Evolutionary conservation across 2,113 vertebrate species (phyloP), one percentile per base, ranked within the genome.

Genomic region (Catharus minimus): DNA sequence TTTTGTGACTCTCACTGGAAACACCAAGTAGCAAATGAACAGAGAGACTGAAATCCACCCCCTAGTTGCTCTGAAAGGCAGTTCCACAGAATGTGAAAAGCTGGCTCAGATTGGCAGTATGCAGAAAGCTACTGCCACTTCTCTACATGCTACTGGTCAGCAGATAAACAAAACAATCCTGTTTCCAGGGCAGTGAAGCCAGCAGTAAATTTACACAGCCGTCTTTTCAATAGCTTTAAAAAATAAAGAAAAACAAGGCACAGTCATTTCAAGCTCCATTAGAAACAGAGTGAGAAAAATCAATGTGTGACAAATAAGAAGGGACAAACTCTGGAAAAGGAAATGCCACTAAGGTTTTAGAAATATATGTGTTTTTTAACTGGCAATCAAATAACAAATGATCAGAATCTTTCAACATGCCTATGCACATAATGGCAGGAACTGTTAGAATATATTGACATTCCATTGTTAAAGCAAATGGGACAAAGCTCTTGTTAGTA

Each of bases 281-380:
- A 94, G 90, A 86, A 96, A 77, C 13, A 49, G 52, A 76, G 55
- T 30, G 66, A 91, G 65, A 81, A 93, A 94, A 94, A 92, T 86
- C 82, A 74, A 69, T 73, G 61, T 78, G 64, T 83, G 92, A 90
- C 56, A 91, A 93, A 92, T 67, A 86, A 79, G 41, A 94, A 89
- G 33, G 76, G 57, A 84, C 86, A 84, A 76, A 66, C 62, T 85
- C 41, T 67, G 41, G 44, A 28, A 74, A 41, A 83, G 72, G 57
- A 88, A 93, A 80, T 15, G 14, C 47, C 23, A 30, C 26, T 44
- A 55, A 88, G 50, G 23, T 80, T 92, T 90, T 74, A 61, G 60
- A 88, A 68, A 62, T 23, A 11, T 39, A 36, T 0, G 1, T 39
- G 43, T 3, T 71, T 91, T 85, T 82, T 38, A 88, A 65, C 55